Percentiles rank a stretch among this genome's conserved stretches.
Evolutionary conservation across 2,888 invertebrate species (phyloP).

Genomic region (Drosophila tanythrix): DNA sequence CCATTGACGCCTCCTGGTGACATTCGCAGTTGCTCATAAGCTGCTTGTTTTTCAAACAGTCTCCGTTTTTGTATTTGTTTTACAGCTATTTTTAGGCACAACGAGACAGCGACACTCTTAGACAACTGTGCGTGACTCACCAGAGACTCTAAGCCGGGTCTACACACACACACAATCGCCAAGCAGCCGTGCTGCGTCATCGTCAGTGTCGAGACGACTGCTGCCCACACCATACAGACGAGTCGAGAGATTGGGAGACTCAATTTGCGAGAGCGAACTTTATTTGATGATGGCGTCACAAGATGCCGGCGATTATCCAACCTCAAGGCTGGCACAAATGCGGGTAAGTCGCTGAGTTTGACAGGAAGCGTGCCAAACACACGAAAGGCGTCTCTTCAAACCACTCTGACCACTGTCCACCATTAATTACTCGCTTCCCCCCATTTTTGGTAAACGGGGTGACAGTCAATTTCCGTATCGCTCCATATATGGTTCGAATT

Average conservation of each 20-base stretch:
- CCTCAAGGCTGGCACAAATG: conserved; percentile 85
- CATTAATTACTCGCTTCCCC: conserved; percentile 30
- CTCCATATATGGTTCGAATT: conserved; percentile 44
- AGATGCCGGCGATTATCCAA: conserved; percentile 81
- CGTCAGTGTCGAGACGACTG: conserved; percentile 39
- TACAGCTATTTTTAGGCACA: conserved; percentile 52
- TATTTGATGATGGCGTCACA: conserved; percentile 84
- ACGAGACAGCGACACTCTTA: conserved; percentile 24
- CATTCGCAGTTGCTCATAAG: conserved; percentile 39
- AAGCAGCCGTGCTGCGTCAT: conserved; percentile 60
- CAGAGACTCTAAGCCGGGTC: conserved; percentile 68
- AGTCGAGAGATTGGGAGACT: conserved; percentile 10
- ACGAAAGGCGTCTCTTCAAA: conserved; percentile 13
- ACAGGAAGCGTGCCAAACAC: conserved; percentile 44
- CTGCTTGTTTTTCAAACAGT: conserved; percentile 31
- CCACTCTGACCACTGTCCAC: conserved; percentile 6
- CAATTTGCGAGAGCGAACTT: conserved; percentile 41
- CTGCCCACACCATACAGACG: conserved; percentile 59
- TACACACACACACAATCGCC: conserved; percentile 24
- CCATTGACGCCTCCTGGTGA: conserved; percentile 71
- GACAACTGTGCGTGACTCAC: conserved; percentile 58
- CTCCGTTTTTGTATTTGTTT: conserved; percentile 15
- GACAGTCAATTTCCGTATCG: conserved; percentile 59
- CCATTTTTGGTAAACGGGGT: conserved; percentile 26
- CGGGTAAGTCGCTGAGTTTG: conserved; percentile 82